Percentiles rank a stretch among this genome's conserved stretches.
These are phyloP conservation scores for Sycophaga agraensis DNA, from an alignment of 1,140 invertebrate genomes.

Conservation along the genomic window DNA sequence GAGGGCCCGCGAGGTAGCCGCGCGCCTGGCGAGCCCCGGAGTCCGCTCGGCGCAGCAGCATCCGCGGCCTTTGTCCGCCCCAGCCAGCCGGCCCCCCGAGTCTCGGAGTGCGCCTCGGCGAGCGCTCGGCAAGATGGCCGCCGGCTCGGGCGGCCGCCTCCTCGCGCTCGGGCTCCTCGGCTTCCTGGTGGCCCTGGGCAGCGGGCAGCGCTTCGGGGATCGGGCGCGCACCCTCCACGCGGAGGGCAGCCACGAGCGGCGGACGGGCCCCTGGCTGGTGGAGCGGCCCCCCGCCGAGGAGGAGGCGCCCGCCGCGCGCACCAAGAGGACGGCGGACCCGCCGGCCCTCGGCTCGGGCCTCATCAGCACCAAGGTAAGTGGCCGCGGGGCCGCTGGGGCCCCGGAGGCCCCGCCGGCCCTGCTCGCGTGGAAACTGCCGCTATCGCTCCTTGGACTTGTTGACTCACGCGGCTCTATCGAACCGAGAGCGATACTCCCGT, in stretches of 20 bases:
- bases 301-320: no score
- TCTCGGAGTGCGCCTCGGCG: constrained; percentile 43
- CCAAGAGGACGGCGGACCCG: no score
- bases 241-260: constrained; percentile 17
- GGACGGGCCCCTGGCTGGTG: constrained; percentile 13
- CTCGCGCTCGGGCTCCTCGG: background rate
- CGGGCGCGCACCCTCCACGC: constrained; percentile 38
- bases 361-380: no score
- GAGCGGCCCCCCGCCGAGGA: no score
- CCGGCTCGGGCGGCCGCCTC: background rate
- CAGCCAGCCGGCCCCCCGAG: background rate
- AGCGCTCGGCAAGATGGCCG: constrained; percentile 35
- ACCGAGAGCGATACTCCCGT: no score
- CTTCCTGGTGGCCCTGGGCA: background rate
- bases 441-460: no score
- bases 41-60: background rate
- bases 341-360: no score
- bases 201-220: constrained; percentile 37
- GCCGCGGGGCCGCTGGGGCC: no score
- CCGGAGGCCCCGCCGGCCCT: no score
- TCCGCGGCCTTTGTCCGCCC: background rate
- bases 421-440: no score
- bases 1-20: no score
- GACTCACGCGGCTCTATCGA: no score
- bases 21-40: background rate